Evolutionary conservation across 2,888 invertebrate genomes (phyloP), one percentile per base, ranked within the genome.

Genomic region (Pediacus dermestoides): DNA sequence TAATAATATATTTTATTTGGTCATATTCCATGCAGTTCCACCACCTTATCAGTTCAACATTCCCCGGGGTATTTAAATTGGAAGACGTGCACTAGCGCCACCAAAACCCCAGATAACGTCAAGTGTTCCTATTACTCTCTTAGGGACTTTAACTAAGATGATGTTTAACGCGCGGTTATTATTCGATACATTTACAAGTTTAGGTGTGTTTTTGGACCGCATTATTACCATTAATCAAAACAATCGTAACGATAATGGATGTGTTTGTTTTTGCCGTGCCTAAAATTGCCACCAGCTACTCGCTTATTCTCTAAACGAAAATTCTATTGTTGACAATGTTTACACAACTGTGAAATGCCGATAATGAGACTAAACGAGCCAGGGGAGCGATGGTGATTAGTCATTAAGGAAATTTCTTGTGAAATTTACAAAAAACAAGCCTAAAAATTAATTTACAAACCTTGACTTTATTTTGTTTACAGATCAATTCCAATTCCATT

Each of bases 61-160:
- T 61, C 65, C 61, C 66, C 34, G 38, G 63, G 65, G 65, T 63
- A 66, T 66, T 65, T 63, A 63, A 65, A 65, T 61, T 56, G 61
- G 60, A 64, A 64, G 64, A 64, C 64, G 62, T 63, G 63, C 61
- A 58, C 60, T 61, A 53, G 60, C 61, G 58, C 63, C 56, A 57
- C 58, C 55, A 55, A 13, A 28, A n/a, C n/a, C 53, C 53, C 57
- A 52, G 66, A 66, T 66, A 66, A 66, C 62, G 66, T 66, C 66
- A 66, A 62, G 57, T 56, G 61, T 60, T 60, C 58, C 58, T 60
- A 60, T 62, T 61, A 61, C 60, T 64, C 66, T 65, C 64, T 52
- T 55, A 54, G 62, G 62, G 60, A 60, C 55, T 59, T 57, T 57
- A 53, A 53, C 49, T 58, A 57, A 56, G 55, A 55, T 48, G 51